These are phyloP conservation scores for Sympetrum striolatum DNA, from an alignment of 2,888 invertebrate genomes.

Conservation along the genomic window DNA sequence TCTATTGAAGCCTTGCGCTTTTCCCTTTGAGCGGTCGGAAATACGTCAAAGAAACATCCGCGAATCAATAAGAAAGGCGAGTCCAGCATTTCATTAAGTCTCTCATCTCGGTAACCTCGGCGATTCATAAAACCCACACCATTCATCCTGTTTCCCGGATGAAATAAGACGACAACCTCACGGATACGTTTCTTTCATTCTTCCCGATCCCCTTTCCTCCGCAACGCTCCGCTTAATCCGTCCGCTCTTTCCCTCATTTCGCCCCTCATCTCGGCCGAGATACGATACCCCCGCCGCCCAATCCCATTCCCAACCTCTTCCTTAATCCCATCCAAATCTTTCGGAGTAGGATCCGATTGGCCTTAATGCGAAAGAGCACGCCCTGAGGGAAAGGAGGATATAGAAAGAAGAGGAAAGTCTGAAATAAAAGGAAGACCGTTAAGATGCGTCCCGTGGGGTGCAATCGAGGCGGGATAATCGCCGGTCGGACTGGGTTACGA, in stretches of 20 bases:
- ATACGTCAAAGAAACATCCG: too few species aligned
- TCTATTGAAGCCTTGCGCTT: neutral
- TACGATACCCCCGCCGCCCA: neutral
- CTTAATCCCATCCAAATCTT: conserved; percentile 34
- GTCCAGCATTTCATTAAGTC: too few species aligned
- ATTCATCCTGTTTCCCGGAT: neutral
- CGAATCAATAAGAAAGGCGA: too few species aligned
- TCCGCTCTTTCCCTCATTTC: neutral
- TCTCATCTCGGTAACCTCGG: too few species aligned
- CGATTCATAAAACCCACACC: neutral
- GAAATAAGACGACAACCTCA: too few species aligned
- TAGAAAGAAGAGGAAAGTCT: neutral
- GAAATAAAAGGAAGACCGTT: neutral
- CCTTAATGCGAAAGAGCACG: neutral
- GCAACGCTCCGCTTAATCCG: neutral
- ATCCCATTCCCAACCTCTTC: neutral
- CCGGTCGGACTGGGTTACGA: neutral
- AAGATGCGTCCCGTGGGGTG: neutral
- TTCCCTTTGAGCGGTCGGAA: neutral
- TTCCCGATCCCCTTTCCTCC: neutral
- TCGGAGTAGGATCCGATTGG: conserved; percentile 13
- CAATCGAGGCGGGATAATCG: neutral
- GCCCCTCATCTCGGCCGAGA: neutral
- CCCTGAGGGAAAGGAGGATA: neutral
- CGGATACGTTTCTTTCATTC: neutral